Evolutionary conservation across 2,888 invertebrate genomes (phyloP).

Genomic region (Actias luna): DNA sequence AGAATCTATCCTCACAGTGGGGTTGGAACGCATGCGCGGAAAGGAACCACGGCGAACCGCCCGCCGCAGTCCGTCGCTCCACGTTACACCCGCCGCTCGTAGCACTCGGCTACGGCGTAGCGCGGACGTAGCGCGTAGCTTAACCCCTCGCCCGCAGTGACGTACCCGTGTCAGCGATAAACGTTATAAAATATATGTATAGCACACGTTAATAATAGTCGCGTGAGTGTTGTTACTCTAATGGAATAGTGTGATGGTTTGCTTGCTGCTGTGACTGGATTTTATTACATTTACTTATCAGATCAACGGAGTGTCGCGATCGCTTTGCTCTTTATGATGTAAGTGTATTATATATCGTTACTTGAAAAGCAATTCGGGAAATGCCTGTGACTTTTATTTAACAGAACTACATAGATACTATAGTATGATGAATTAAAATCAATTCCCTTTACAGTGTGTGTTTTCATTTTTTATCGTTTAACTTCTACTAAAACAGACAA

Average conservation of each 20-base stretch:
- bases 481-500: no score
- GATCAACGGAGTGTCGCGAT: conserved; percentile 33
- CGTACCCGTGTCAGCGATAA: conserved; percentile 39
- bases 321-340: conserved; percentile 41
- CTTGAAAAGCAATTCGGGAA: background rate
- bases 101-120: conserved; percentile 45
- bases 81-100: conserved; percentile 45
- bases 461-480: background rate
- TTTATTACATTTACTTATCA: conserved; percentile 34
- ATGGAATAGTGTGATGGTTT: conserved; percentile 13
- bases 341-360: conserved; percentile 34
- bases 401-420: background rate
- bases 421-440: background rate
- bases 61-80: conserved; percentile 62
- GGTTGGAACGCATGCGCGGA: conserved; percentile 62
- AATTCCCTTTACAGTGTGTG: background rate
- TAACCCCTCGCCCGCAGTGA: conserved; percentile 58
- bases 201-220: conserved; percentile 23
- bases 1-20: conserved; percentile 40
- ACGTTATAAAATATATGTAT: conserved; percentile 23
- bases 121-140: conserved; percentile 43
- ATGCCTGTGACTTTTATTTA: background rate
- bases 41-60: conserved; percentile 44
- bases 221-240: conserved; percentile 22
- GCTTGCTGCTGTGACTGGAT: conserved; percentile 35